A percentile compares a stretch with the other conserved stretches of the same genome.
phyloP scores from a whole-genome alignment of 2,888 invertebrate genomes.

The Taenaris catops region DNA sequence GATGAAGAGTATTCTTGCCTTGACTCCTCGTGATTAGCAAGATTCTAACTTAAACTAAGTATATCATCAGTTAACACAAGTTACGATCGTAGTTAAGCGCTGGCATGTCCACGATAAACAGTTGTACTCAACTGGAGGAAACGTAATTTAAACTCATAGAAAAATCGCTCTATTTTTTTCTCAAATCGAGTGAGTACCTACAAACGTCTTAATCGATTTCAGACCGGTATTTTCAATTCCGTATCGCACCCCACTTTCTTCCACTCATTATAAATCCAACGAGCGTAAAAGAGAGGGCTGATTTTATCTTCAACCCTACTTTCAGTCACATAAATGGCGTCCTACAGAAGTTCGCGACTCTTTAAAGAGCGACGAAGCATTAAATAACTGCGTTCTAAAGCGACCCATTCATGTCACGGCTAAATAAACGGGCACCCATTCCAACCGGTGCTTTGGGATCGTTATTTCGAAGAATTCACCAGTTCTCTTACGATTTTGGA shows the following conservation, averaged over 20 bases:
- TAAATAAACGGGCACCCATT: constrained; percentile 31
- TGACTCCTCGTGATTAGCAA: no score
- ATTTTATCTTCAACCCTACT: constrained; percentile 47
- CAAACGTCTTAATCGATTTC: constrained; percentile 16
- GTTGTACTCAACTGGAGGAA: no score
- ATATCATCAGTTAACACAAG: no score
- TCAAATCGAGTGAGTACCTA: not conserved
- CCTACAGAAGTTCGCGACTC: constrained; percentile 44
- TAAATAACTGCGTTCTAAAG: constrained; percentile 57
- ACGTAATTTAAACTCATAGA: not conserved
- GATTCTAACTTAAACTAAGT: no score
- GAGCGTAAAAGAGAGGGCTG: constrained; percentile 41
- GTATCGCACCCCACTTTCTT: constrained; percentile 22
- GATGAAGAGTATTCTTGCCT: no score
- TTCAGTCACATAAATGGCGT: constrained; percentile 53
- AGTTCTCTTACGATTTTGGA: no score
- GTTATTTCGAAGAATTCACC: no score
- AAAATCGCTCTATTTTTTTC: constrained; percentile 3
- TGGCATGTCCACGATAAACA: no score
- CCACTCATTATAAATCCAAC: constrained; percentile 30
- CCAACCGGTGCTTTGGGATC: no score
- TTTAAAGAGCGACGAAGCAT: constrained; percentile 59
- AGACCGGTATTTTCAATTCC: constrained; percentile 9
- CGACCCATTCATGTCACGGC: constrained; percentile 44
- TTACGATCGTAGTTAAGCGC: no score